Percentiles rank a stretch among this genome's conserved stretches.
phyloP scores from a whole-genome alignment of 2,113 vertebrate genomes.

The Sitta europaea region DNA sequence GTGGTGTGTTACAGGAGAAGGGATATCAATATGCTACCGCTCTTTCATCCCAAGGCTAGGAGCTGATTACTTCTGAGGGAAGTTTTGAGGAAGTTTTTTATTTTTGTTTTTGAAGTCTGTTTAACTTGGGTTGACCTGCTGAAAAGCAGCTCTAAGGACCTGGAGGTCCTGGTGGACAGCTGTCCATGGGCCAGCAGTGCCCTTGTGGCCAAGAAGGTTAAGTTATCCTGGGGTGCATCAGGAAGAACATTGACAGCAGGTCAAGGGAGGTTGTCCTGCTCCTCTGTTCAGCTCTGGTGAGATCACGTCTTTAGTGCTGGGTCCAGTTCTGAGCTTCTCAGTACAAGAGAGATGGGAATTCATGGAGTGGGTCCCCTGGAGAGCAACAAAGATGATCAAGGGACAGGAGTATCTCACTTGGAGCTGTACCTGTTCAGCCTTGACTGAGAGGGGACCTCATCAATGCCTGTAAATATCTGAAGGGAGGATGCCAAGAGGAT shows the following conservation, averaged over 20 bases:
- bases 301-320: background rate
- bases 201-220: background rate
- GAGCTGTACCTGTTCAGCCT: background rate
- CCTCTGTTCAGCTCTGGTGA: background rate
- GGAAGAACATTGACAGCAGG: background rate
- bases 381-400: background rate
- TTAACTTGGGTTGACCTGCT: background rate
- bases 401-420: background rate
- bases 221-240: background rate
- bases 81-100: background rate
- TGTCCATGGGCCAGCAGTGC: background rate
- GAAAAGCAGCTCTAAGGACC: background rate
- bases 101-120: background rate
- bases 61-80: background rate
- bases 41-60: background rate
- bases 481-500: background rate
- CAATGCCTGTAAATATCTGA: background rate
- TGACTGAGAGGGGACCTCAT: background rate
- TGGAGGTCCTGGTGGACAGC: background rate
- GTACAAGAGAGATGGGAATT: background rate
- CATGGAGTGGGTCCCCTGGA: background rate
- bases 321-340: background rate
- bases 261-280: rapidly evolving
- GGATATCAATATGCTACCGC: background rate
- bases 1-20: background rate